A percentile compares a stretch with the other conserved stretches of the same genome.
These are phyloP conservation scores for Macroglossus sobrinus DNA, from an alignment of 2,113 vertebrate genomes.

Conservation along the genomic window DNA sequence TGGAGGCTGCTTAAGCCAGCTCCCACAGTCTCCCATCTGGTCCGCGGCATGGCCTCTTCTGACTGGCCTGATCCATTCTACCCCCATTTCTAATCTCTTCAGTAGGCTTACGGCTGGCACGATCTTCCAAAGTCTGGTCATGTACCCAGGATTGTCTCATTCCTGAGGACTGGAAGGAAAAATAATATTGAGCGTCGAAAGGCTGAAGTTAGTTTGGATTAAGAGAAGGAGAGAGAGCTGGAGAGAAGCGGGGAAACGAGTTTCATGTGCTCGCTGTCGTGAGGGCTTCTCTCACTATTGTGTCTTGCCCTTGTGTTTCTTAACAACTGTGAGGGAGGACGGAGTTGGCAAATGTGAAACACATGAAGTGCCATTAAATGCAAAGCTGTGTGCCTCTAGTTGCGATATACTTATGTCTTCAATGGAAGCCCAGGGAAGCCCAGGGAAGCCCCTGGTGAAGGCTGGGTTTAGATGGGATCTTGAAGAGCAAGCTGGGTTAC, in stretches of 20 bases:
- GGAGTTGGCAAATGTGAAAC: neutral
- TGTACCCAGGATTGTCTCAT: neutral
- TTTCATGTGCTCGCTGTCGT: neutral
- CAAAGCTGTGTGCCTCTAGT: neutral
- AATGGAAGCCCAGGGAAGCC: neutral
- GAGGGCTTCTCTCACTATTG: neutral
- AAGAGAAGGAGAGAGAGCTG: neutral
- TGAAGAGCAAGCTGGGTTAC: neutral
- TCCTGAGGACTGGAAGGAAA: neutral
- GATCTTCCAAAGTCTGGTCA: neutral
- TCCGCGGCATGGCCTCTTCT: accelerated
- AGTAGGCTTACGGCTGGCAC: neutral
- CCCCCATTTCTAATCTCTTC: neutral
- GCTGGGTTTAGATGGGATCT: neutral
- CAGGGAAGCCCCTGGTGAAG: neutral
- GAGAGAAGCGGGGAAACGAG: neutral
- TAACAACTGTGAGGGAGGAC: neutral
- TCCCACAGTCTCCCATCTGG: neutral
- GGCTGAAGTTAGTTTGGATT: neutral
- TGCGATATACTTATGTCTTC: neutral
- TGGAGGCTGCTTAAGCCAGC: neutral
- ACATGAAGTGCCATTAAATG: neutral
- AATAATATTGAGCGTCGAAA: neutral
- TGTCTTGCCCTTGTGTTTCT: neutral
- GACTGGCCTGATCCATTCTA: neutral